Evolutionary conservation across 2,113 vertebrate genomes (phyloP).

Genomic region (Herpailurus yagouaroundi): DNA sequence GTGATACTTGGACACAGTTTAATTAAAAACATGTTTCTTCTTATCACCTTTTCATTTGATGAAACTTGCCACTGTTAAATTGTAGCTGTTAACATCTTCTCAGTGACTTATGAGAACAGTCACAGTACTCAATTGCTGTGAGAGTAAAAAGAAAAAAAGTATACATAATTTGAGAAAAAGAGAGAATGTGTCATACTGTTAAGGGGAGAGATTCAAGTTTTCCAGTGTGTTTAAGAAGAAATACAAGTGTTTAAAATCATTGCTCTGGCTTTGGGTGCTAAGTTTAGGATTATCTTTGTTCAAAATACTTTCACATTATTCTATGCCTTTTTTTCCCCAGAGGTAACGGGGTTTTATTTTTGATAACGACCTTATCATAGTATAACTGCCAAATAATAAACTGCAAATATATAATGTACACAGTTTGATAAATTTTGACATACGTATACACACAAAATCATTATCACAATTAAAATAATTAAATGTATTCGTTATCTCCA

Average conservation of each 20-base stretch:
- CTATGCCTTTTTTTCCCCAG: background rate
- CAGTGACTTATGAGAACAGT: background rate
- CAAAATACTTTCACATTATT: background rate
- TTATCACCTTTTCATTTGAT: slow-evolving; percentile 21
- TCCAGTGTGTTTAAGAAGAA: background rate
- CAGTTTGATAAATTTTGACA: background rate
- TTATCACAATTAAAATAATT: background rate
- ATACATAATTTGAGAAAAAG: background rate
- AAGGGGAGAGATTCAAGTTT: background rate
- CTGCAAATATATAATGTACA: background rate
- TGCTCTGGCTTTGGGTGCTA: background rate
- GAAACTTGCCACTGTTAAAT: slow-evolving; percentile 1
- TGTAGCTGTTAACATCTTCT: background rate
- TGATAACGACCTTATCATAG: background rate
- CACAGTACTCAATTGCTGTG: background rate
- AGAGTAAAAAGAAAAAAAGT: background rate
- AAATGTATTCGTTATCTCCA: background rate
- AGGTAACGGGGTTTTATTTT: background rate
- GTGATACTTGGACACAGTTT: background rate
- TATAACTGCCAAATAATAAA: background rate
- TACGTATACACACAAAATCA: background rate
- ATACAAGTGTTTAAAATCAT: background rate
- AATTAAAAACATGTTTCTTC: slow-evolving; percentile 47
- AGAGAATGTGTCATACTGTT: background rate
- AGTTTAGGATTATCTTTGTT: background rate